A percentile compares a stretch with the other conserved stretches of the same genome.
phyloP scores from a whole-genome alignment of 30 jellyfish, hydroid and myxozoan species.

The Mastigias papua region DNA sequence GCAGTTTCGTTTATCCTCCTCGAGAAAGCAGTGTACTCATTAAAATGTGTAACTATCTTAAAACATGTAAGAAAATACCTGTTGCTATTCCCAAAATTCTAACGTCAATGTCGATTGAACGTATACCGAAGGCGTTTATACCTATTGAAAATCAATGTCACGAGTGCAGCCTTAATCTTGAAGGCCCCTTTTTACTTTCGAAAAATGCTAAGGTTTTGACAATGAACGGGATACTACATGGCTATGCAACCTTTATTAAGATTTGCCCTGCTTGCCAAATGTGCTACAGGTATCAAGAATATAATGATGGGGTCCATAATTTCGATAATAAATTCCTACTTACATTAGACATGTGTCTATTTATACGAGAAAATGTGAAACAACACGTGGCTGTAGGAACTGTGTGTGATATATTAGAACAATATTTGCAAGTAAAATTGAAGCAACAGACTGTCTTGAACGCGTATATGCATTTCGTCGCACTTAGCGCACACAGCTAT shows the following conservation, averaged over 20 bases:
- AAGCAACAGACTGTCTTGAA: not conserved
- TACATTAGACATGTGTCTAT: constrained; percentile 13
- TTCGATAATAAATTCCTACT: constrained; percentile 52
- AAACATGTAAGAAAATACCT: not conserved
- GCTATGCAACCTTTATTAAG: not conserved
- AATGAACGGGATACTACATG: not conserved
- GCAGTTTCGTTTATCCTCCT: not conserved
- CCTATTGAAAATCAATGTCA: not conserved
- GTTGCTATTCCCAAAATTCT: not conserved
- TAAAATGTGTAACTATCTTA: not conserved
- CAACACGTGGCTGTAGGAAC: constrained; percentile 55
- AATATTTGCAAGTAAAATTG: not conserved
- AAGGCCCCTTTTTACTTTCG: not conserved
- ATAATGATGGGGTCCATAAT: constrained; percentile 49
- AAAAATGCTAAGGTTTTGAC: not conserved
- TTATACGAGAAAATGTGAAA: not conserved
- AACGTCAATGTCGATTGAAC: not conserved
- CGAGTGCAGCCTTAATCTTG: not conserved
- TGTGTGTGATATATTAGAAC: not conserved
- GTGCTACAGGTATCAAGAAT: constrained; percentile 75
- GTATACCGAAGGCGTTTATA: not conserved
- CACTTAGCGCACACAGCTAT: constrained; percentile 25
- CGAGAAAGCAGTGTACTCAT: not conserved
- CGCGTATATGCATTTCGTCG: constrained; percentile 47
- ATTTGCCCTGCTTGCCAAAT: constrained; percentile 11